Evolutionary conservation across 2,113 vertebrate genomes (phyloP).

Genomic region (Camarhynchus parvulus): DNA sequence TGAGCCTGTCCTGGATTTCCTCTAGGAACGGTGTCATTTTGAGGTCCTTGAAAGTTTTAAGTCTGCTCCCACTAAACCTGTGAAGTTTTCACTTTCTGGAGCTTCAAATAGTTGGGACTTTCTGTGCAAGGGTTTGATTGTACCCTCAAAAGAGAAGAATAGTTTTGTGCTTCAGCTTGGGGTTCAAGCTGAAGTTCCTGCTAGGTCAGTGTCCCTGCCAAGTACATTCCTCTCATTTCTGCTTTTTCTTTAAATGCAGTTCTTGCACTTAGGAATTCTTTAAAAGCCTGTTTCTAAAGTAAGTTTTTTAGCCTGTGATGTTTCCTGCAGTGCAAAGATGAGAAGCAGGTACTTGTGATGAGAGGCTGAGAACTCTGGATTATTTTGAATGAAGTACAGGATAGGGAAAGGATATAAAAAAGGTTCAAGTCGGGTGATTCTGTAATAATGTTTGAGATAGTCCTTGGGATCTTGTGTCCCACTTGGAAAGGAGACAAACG

Average conservation of each 20-base stretch:
- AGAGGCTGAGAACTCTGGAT: constrained; percentile 10
- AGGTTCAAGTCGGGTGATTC: not conserved
- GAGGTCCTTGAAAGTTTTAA: constrained; percentile 16
- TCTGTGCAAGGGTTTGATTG: not conserved
- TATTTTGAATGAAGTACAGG: not conserved
- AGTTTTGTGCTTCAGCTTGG: constrained; percentile 32
- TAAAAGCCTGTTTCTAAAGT: constrained; percentile 22
- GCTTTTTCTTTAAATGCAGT: constrained; percentile 43
- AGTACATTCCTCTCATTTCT: constrained; percentile 48
- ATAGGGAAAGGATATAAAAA: not conserved
- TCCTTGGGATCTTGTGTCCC: not conserved
- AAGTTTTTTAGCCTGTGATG: constrained; percentile 43
- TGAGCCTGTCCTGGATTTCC: not conserved
- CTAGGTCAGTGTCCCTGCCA: constrained; percentile 56
- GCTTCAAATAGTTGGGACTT: constrained; percentile 25
- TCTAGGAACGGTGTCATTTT: not conserved
- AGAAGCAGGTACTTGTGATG: constrained; percentile 28
- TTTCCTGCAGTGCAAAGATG: constrained; percentile 29
- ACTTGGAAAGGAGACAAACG: not conserved
- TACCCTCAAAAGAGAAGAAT: constrained; percentile 20
- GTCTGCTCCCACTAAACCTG: not conserved
- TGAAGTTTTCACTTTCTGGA: constrained; percentile 41
- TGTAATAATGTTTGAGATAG: not conserved
- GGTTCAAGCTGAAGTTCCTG: constrained; percentile 49
- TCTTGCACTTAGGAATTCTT: constrained; percentile 47